Conservation (phyloP, 2,113 vertebrate genomes). For the Chionodraco myersi region DNA sequence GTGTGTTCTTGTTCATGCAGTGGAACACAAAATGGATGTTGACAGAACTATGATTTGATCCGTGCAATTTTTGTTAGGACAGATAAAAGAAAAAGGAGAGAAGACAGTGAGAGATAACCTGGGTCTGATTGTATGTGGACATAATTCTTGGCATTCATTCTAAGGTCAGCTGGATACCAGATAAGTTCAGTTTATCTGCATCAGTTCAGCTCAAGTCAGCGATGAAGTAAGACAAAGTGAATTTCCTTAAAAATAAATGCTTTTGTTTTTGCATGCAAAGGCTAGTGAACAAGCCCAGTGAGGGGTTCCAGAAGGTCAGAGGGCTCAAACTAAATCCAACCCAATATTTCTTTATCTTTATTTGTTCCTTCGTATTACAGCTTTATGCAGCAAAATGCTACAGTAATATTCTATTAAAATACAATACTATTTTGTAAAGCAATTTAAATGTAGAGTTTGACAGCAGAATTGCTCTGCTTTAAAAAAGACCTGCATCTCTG, state of each 20-base stretch:
- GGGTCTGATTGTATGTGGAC: constrained; percentile 28
- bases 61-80: constrained; percentile 23
- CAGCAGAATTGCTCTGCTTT: too few species aligned
- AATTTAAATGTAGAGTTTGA: neutral
- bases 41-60: constrained; percentile 51
- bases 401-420: neutral
- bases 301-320: too few species aligned
- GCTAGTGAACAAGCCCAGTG: neutral
- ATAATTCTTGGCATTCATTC: constrained; percentile 23
- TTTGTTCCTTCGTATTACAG: neutral
- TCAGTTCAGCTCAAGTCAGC: neutral
- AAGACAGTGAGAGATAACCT: constrained; percentile 38
- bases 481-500: neutral
- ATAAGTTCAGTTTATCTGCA: constrained; percentile 18
- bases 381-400: neutral
- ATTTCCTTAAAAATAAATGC: neutral
- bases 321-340: neutral
- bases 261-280: constrained; percentile 3
- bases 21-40: constrained; percentile 54
- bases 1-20: constrained; percentile 25
- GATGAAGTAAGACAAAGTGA: neutral
- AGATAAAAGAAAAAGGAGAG: constrained; percentile 23
- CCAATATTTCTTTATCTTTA: neutral
- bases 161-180: constrained; percentile 9
- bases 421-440: neutral